Evolutionary conservation across 1,140 invertebrate species (phyloP).

Genomic region (Diachasmimorpha longicaudata): DNA sequence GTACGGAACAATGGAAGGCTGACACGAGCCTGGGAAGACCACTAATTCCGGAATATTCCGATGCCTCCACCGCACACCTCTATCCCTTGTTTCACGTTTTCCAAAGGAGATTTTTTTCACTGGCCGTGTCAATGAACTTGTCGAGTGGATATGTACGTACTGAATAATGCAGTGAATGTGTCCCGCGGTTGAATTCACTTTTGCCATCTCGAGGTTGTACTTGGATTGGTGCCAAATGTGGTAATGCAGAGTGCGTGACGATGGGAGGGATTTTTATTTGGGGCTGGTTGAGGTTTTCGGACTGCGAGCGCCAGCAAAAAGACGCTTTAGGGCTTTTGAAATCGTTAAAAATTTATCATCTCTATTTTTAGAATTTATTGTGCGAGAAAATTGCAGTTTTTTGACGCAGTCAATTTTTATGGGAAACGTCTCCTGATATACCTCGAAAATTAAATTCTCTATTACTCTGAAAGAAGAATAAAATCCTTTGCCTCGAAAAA

Average conservation of each 20-base stretch:
- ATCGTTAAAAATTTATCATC: too few species aligned
- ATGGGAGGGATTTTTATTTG: background rate
- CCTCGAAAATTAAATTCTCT: too few species aligned
- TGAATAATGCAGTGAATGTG: background rate
- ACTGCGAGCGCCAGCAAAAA: too few species aligned
- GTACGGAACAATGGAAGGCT: background rate
- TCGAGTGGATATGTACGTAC: constrained; percentile 23
- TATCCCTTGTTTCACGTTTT: background rate
- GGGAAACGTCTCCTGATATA: too few species aligned
- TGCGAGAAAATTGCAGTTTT: too few species aligned
- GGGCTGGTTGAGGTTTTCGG: too few species aligned
- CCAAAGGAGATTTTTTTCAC: constrained; percentile 31
- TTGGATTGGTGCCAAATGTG: background rate
- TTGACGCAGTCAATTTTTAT: too few species aligned
- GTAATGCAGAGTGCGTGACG: background rate
- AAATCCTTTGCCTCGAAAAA: too few species aligned
- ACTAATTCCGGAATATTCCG: background rate
- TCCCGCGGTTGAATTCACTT: constrained; percentile 25
- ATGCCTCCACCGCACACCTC: background rate
- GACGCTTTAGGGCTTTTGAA: too few species aligned
- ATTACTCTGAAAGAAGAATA: too few species aligned
- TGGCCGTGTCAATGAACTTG: constrained; percentile 45
- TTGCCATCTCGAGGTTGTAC: constrained; percentile 21
- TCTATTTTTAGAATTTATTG: too few species aligned
- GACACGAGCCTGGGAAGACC: background rate